A percentile compares a stretch with the other conserved stretches of the same genome.
Conservation (phyloP, 2,113 vertebrate genomes). For the rat (Rattus norvegicus) region GRCr8 NC_086029.1:80144501-80145000, state of each 20-base stretch:
- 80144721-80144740: neutral
- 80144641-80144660: neutral
- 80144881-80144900: slow-evolving; percentile 18
- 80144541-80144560: neutral
- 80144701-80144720: neutral
- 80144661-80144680: neutral
- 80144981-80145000: neutral
- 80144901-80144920: neutral
- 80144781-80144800: neutral
- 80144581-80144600: neutral
- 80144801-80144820: neutral
- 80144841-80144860: neutral
- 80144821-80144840: neutral
- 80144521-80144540: slow-evolving; percentile 29
- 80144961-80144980: neutral
- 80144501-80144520: neutral
- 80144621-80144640: neutral
- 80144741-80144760: neutral
- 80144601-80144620: neutral
- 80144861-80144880: neutral
- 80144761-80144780: neutral
- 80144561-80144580: neutral
- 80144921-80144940: neutral
- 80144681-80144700: slow-evolving; percentile 34
- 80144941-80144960: neutral